These are phyloP conservation scores for Pelodiscus sinensis DNA, from an alignment of 2,113 vertebrate genomes.

Conservation along the genomic window DNA sequence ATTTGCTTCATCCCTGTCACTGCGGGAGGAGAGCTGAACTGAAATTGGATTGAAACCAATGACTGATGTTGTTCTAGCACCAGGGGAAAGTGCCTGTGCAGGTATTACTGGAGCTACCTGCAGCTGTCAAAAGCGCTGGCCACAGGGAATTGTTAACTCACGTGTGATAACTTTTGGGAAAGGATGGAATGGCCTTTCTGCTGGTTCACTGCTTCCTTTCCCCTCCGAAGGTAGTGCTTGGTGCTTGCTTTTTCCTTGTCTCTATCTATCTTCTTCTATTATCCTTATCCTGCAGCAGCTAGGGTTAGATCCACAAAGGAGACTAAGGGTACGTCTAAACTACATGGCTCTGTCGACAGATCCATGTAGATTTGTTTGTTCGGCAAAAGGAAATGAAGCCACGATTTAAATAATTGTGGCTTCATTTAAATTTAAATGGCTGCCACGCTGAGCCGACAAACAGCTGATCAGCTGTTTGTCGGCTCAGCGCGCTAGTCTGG, in stretches of 20 bases:
- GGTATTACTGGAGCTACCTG: not conserved
- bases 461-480: too few relatives aligned
- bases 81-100: not conserved
- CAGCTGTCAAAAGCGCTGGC: not conserved
- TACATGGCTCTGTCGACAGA: too few relatives aligned
- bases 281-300: not conserved
- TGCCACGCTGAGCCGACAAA: too few relatives aligned
- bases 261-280: not conserved
- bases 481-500: too few relatives aligned
- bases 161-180: not conserved
- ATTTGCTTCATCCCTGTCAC: not conserved
- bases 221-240: not conserved
- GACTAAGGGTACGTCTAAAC: too few relatives aligned
- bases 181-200: not conserved
- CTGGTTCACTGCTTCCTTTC: not conserved
- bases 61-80: not conserved
- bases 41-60: not conserved
- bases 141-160: not conserved
- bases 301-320: not conserved
- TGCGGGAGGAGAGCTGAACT: not conserved
- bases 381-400: too few relatives aligned
- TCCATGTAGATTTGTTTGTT: too few relatives aligned
- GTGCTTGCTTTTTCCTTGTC: not conserved
- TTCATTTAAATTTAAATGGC: too few relatives aligned
- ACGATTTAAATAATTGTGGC: too few relatives aligned